A percentile compares a stretch with the other conserved stretches of the same genome.
phyloP scores from a whole-genome alignment of 2,797 vertebrate species.

The Coregonus suidteri region DNA sequence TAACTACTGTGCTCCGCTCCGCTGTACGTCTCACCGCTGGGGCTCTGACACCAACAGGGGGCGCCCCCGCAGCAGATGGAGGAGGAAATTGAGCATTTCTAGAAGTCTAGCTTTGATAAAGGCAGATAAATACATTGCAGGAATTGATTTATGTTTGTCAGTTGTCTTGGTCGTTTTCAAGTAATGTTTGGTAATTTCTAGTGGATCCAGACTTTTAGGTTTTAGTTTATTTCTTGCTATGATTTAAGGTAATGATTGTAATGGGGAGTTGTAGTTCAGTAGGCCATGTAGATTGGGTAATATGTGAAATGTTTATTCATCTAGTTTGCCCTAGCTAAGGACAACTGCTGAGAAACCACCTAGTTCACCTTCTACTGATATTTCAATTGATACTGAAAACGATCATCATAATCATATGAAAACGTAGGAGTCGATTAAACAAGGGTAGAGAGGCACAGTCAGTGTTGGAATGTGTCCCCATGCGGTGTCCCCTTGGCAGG shows the following conservation, averaged over 20 bases:
- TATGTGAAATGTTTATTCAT: background rate
- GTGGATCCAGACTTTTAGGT: background rate
- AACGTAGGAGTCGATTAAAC: background rate
- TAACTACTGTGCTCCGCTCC: slow-evolving; percentile 20
- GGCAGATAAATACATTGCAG: background rate
- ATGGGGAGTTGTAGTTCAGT: background rate
- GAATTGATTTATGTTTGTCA: background rate
- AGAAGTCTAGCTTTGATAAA: background rate
- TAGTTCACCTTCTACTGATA: background rate
- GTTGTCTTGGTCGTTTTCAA: background rate
- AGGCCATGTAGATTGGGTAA: background rate
- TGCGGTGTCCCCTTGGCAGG: slow-evolving; percentile 31
- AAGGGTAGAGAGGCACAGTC: slow-evolving; percentile 12
- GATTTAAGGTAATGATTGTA: background rate
- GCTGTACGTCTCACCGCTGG: slow-evolving; percentile 25
- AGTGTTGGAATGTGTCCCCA: slow-evolving; percentile 18
- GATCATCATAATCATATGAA: slow-evolving; percentile 1
- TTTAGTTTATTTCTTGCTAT: background rate
- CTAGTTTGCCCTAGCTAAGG: background rate
- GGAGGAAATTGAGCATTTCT: background rate
- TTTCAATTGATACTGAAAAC: background rate
- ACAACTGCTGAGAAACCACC: background rate
- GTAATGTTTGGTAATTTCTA: background rate
- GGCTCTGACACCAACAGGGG: slow-evolving; percentile 27
- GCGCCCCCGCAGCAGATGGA: slow-evolving; percentile 2